These are phyloP conservation scores for Nesoenas mayeri DNA, from an alignment of 2,113 vertebrate genomes.

Conservation along the genomic window DNA sequence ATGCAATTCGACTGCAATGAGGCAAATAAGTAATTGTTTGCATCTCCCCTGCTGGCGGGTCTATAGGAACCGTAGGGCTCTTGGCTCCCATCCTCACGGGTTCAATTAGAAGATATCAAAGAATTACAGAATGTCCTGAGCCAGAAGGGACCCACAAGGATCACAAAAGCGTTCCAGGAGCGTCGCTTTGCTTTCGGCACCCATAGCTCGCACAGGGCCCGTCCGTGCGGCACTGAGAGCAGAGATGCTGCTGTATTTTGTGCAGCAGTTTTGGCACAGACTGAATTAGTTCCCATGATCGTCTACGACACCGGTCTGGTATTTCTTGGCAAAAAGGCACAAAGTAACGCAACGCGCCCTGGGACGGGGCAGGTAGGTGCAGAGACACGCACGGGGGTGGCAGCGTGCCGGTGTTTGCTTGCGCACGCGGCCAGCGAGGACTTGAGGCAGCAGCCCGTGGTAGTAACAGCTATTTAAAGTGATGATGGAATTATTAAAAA, in stretches of 20 bases:
- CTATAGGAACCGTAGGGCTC: not conserved
- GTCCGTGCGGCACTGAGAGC: too few relatives aligned
- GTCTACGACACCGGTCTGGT: constrained; percentile 40
- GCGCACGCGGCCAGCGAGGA: not conserved
- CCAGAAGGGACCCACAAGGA: too few relatives aligned
- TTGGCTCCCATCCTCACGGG: not conserved
- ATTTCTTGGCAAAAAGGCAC: constrained; percentile 41
- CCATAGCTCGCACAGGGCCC: too few relatives aligned
- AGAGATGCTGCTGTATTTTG: too few relatives aligned
- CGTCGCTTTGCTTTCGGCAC: too few relatives aligned
- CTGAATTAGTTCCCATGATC: not conserved
- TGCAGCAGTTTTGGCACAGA: not conserved
- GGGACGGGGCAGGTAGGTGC: constrained; percentile 12
- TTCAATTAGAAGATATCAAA: not conserved
- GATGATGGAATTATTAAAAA: constrained; percentile 16
- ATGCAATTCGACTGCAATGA: not conserved
- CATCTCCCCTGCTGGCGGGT: too few relatives aligned
- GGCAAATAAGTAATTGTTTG: not conserved
- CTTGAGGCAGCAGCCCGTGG: not conserved
- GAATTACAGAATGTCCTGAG: too few relatives aligned
- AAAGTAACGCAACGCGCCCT: not conserved
- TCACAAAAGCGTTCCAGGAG: too few relatives aligned
- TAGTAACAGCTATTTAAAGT: not conserved
- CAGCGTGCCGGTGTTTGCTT: not conserved
- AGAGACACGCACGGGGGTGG: not conserved